phyloP scores from a whole-genome alignment of 2,797 vertebrate species.

The Sandelia bainsii region DNA sequence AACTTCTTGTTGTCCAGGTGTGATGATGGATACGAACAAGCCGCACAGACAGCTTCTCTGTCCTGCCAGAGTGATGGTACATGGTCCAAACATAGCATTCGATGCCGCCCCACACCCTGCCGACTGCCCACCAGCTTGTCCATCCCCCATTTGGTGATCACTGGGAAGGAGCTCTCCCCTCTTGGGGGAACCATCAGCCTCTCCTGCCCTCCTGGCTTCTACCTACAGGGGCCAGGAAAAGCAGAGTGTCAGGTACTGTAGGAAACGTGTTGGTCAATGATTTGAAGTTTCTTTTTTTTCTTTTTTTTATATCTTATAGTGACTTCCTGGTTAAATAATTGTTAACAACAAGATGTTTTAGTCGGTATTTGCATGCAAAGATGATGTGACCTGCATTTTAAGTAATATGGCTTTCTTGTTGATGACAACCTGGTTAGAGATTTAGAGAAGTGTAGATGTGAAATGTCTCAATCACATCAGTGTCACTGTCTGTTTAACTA shows the following conservation, averaged over 20 bases:
- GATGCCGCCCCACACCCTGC: constrained; percentile 88
- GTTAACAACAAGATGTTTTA: background rate
- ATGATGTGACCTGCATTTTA: background rate
- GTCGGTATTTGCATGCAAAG: background rate
- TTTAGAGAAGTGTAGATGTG: background rate
- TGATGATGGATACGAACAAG: constrained; percentile 88
- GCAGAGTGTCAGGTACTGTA: constrained; percentile 89
- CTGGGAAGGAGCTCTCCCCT: constrained; percentile 85
- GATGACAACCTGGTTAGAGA: background rate
- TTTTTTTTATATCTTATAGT: constrained; percentile 4
- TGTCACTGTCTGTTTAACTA: background rate
- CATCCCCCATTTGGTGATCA: constrained; percentile 73
- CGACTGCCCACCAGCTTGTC: constrained; percentile 83
- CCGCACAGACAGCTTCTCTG: constrained; percentile 79
- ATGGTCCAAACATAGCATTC: constrained; percentile 90
- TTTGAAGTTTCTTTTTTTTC: background rate
- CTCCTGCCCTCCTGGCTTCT: constrained; percentile 90
- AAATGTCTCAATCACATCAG: background rate
- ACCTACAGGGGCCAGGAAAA: constrained; percentile 83
- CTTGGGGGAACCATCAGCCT: constrained; percentile 86
- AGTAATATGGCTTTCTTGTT: background rate
- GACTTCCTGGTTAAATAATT: background rate
- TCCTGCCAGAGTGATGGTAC: constrained; percentile 90
- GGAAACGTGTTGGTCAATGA: constrained; percentile 12
- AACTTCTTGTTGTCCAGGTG: constrained; percentile 82